These are phyloP conservation scores for Betta splendens DNA, from an alignment of 2,797 vertebrate genomes.

Conservation along the genomic window DNA sequence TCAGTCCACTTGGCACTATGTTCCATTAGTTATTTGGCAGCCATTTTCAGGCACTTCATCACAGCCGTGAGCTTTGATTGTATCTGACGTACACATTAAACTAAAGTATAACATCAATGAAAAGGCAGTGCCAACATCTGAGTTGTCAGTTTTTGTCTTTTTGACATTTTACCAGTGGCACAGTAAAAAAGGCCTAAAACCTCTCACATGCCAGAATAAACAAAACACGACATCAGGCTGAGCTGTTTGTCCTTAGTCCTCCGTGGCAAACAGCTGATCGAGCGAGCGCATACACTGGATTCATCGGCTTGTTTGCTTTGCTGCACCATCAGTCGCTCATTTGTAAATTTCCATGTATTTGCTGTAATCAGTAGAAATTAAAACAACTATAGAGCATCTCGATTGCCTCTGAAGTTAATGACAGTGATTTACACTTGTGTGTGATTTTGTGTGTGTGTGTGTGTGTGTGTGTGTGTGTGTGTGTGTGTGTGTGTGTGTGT, in stretches of 20 bases:
- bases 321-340: slow-evolving; percentile 49
- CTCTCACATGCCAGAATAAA: not conserved
- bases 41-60: slow-evolving; percentile 42
- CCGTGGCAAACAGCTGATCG: slow-evolving; percentile 33
- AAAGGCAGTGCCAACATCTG: slow-evolving; percentile 15
- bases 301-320: slow-evolving; percentile 47
- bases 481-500: slow-evolving; percentile 24
- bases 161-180: slow-evolving; percentile 3
- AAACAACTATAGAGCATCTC: slow-evolving; percentile 75
- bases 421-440: slow-evolving; percentile 56
- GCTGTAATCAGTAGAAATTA: slow-evolving; percentile 62
- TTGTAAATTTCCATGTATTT: slow-evolving; percentile 44
- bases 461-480: slow-evolving; percentile 24
- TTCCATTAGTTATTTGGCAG: slow-evolving; percentile 51
- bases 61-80: slow-evolving; percentile 19
- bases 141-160: slow-evolving; percentile 21
- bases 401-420: slow-evolving; percentile 84
- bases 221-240: not conserved
- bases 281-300: slow-evolving; percentile 42
- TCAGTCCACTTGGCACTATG: slow-evolving; percentile 14
- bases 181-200: not conserved
- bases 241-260: slow-evolving; percentile 35
- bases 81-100: slow-evolving; percentile 33
- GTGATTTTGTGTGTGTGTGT: slow-evolving; percentile 24
- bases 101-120: slow-evolving; percentile 33